Conservation (phyloP, 2,797 vertebrate species). For the Hydrophis major region DNA sequence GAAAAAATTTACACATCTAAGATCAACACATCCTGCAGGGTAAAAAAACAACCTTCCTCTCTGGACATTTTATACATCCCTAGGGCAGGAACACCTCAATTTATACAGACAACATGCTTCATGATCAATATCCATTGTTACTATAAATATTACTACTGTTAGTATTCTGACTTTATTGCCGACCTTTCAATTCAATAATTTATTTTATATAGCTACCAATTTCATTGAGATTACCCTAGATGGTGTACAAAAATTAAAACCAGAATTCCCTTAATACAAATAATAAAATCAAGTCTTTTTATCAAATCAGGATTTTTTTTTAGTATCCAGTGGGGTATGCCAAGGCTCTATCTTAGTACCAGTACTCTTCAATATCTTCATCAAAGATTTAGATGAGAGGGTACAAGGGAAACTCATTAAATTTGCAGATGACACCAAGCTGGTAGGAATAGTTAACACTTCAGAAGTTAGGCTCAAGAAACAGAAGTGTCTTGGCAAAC, state of each 20-base stretch:
- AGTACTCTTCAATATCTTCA: background rate
- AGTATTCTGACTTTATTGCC: background rate
- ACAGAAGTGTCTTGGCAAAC: background rate
- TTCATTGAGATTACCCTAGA: background rate
- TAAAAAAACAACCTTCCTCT: background rate
- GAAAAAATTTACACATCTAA: background rate
- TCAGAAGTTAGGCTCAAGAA: background rate
- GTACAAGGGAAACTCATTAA: background rate
- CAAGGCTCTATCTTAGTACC: background rate
- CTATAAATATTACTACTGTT: background rate
- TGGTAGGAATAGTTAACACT: background rate
- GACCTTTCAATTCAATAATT: background rate
- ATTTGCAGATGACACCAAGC: background rate
- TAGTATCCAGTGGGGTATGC: background rate
- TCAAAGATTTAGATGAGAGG: background rate
- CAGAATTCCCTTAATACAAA: background rate
- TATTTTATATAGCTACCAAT: background rate
- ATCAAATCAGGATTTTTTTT: background rate
- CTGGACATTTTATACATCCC: background rate
- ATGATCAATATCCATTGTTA: background rate
- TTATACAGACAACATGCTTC: background rate
- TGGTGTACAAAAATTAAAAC: background rate
- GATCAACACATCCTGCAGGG: background rate
- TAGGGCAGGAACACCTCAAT: background rate
- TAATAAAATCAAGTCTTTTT: background rate